Percentiles rank a stretch among this genome's conserved stretches.
These are phyloP conservation scores for Propithecus perrieri DNA, from an alignment of 2,797 vertebrate genomes.

Conservation along the genomic window DNA sequence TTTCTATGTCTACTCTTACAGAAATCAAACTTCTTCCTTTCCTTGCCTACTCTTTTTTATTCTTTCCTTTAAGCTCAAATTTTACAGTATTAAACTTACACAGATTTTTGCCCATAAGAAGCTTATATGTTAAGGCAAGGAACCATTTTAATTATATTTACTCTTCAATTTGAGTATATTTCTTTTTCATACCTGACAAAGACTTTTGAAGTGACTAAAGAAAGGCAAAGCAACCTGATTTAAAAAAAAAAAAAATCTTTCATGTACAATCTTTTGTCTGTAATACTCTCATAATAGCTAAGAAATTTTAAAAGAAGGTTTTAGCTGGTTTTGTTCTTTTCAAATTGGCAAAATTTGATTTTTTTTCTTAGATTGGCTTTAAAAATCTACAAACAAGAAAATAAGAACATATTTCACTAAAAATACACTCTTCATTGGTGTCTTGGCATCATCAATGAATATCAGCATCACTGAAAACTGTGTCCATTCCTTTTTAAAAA, in stretches of 20 bases:
- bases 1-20: slow-evolving; percentile 38
- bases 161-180: slow-evolving; percentile 75
- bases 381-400: slow-evolving; percentile 75
- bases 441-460: slow-evolving; percentile 54
- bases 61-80: slow-evolving; percentile 58
- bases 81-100: slow-evolving; percentile 62
- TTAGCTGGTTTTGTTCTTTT: slow-evolving; percentile 75
- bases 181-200: slow-evolving; percentile 78
- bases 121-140: slow-evolving; percentile 72
- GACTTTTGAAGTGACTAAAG: slow-evolving; percentile 75
- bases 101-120: slow-evolving; percentile 70
- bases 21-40: slow-evolving; percentile 59
- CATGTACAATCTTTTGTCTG: slow-evolving; percentile 77
- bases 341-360: slow-evolving; percentile 75
- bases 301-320: slow-evolving; percentile 72
- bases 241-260: slow-evolving; percentile 67
- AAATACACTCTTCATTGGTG: slow-evolving; percentile 51
- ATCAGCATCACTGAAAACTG: slow-evolving; percentile 43
- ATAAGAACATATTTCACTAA: slow-evolving; percentile 62
- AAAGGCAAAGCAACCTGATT: slow-evolving; percentile 69
- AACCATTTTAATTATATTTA: slow-evolving; percentile 78
- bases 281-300: slow-evolving; percentile 75
- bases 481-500: slow-evolving; percentile 1
- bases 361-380: slow-evolving; percentile 69
- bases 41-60: slow-evolving; percentile 58